Percentiles rank a stretch among this genome's conserved stretches.
Evolutionary conservation across 2,113 vertebrate genomes (phyloP).

Genomic region (Gracilinanus agilis): DNA sequence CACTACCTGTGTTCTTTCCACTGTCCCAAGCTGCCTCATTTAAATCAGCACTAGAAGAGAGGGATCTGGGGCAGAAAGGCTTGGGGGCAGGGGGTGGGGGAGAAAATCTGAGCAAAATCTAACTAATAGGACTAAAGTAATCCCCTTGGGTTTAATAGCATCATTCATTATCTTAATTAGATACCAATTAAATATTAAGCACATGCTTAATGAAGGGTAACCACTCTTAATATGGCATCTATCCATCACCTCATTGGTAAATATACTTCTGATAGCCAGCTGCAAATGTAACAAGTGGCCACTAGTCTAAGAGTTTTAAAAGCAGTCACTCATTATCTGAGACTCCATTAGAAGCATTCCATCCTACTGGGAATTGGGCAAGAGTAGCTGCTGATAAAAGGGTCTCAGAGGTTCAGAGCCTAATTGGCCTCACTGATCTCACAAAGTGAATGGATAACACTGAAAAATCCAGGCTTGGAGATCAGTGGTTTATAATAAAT

Average conservation of each 20-base stretch:
- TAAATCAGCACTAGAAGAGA: neutral
- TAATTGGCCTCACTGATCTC: neutral
- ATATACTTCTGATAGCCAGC: neutral
- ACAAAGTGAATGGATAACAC: neutral
- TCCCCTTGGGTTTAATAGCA: constrained; percentile 60
- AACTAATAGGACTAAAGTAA: constrained; percentile 34
- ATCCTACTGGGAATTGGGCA: neutral
- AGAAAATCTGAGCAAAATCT: neutral
- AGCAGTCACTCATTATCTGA: neutral
- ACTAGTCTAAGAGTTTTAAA: neutral
- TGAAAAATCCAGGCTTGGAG: neutral
- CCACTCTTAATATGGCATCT: constrained; percentile 39
- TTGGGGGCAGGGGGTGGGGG: neutral
- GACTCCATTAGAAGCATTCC: neutral
- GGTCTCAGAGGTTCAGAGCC: neutral
- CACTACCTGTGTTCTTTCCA: neutral
- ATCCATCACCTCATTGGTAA: constrained; percentile 45
- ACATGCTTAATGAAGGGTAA: constrained; percentile 36
- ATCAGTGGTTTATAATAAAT: neutral
- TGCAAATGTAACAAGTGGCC: constrained; percentile 42
- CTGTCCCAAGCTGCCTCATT: neutral
- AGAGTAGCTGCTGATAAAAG: neutral
- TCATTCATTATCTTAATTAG: constrained; percentile 65
- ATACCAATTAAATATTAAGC: constrained; percentile 67
- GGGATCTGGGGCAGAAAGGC: neutral